Percentiles rank a stretch among this genome's conserved stretches.
Conservation (phyloP, 92 coral and sea anemone species). For the Epizoanthus rinbou region DNA sequence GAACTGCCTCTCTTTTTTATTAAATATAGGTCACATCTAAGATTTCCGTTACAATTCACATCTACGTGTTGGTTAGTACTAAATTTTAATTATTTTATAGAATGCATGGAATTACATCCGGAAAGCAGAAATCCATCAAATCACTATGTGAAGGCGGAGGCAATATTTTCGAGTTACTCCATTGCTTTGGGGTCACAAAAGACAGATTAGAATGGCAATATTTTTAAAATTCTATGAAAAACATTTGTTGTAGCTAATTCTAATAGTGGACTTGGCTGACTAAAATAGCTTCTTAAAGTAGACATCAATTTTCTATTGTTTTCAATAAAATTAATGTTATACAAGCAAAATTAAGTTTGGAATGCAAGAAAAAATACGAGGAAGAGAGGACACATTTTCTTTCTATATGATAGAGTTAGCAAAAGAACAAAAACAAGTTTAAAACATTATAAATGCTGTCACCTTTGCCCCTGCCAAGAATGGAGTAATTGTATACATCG, state of each 20-base stretch:
- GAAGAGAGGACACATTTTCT: no score
- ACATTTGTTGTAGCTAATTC: constrained; percentile 20
- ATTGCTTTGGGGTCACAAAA: constrained; percentile 59
- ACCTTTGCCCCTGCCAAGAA: constrained; percentile 63
- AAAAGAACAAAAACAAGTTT: constrained; percentile 40
- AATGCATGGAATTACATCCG: constrained; percentile 68
- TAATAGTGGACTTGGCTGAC: not conserved
- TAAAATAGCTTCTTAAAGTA: not conserved
- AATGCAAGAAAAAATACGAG: not conserved
- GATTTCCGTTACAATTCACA: constrained; percentile 20
- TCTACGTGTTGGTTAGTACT: constrained; percentile 36
- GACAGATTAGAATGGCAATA: constrained; percentile 26
- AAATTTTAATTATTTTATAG: constrained; percentile 72
- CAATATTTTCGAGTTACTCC: constrained; percentile 47
- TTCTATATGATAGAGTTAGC: not conserved
- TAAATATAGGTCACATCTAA: constrained; percentile 42
- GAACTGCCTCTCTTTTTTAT: not conserved
- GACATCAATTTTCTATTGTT: not conserved
- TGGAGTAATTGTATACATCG: constrained; percentile 42
- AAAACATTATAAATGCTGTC: constrained; percentile 50
- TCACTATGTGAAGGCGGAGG: constrained; percentile 55
- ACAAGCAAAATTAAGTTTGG: constrained; percentile 1
- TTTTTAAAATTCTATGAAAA: constrained; percentile 18
- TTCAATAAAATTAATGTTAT: not conserved
- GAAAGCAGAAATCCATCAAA: constrained; percentile 56